A percentile compares a stretch with the other conserved stretches of the same genome.
Evolutionary conservation across 1,140 invertebrate genomes (phyloP).

Genomic region (Conus betulinus): DNA sequence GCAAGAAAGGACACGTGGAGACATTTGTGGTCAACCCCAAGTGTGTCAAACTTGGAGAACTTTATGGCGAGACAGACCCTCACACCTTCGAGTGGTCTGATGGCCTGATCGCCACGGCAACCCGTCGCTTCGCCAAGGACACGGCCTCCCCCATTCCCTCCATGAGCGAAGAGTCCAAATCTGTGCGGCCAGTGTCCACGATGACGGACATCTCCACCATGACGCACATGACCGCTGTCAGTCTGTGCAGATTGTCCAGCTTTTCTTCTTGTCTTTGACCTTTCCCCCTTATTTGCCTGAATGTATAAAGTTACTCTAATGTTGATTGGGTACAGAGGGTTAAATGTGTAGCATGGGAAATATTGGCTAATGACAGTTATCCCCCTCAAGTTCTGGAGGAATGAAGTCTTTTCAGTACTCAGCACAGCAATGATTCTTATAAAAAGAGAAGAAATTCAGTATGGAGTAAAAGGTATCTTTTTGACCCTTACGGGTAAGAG

Average conservation of each 20-base stretch:
- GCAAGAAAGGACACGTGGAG: conserved; percentile 74
- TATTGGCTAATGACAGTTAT: too few species aligned
- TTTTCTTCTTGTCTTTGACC: too few species aligned
- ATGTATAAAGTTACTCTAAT: too few species aligned
- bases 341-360: too few species aligned
- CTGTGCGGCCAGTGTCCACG: conserved; percentile 40
- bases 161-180: conserved; percentile 41
- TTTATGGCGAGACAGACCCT: conserved; percentile 90
- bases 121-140: conserved; percentile 68
- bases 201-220: conserved; percentile 41
- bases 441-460: too few species aligned
- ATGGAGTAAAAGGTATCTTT: too few species aligned
- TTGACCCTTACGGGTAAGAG: too few species aligned
- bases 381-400: too few species aligned
- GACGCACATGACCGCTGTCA: conserved; percentile 3
- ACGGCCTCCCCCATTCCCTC: conserved; percentile 40
- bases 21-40: conserved; percentile 89
- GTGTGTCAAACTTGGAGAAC: conserved; percentile 85
- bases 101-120: conserved; percentile 77
- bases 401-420: too few species aligned
- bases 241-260: neutral
- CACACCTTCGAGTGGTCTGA: conserved; percentile 89
- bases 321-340: too few species aligned
- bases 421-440: too few species aligned
- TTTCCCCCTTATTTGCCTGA: too few species aligned